A percentile compares a stretch with the other conserved stretches of the same genome.
phyloP scores from a whole-genome alignment of 2,797 vertebrate genomes.

The Squalus acanthias region DNA sequence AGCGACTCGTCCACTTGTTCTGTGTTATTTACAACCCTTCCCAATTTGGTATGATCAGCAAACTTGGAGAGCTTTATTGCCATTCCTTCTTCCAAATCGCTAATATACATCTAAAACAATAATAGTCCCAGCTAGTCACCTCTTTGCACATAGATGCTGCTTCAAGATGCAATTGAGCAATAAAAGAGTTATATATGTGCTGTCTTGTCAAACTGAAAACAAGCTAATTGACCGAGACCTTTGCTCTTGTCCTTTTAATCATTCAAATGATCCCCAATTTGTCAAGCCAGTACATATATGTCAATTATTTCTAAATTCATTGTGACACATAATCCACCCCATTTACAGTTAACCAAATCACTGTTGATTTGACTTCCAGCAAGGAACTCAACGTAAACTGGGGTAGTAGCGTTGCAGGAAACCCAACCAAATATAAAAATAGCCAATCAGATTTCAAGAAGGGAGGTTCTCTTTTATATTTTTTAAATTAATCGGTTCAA shows the following conservation, averaged over 20 bases:
- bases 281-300: background rate
- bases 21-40: background rate
- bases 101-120: background rate
- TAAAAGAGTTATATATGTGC: background rate
- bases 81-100: background rate
- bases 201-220: background rate
- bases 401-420: too few species aligned
- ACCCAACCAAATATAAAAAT: background rate
- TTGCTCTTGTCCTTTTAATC: background rate
- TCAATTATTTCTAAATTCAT: background rate
- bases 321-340: background rate
- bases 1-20: background rate
- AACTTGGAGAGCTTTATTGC: background rate
- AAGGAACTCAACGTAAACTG: background rate
- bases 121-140: background rate
- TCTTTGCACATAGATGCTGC: background rate
- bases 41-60: background rate
- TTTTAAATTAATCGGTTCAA: background rate
- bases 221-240: constrained; percentile 1
- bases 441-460: constrained; percentile 15
- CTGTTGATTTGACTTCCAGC: background rate
- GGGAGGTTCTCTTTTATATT: background rate
- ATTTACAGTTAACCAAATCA: background rate
- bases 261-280: background rate
- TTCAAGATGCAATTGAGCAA: background rate